These are phyloP conservation scores for Oncorhynchus keta DNA, from an alignment of 2,113 vertebrate genomes.

Conservation along the genomic window DNA sequence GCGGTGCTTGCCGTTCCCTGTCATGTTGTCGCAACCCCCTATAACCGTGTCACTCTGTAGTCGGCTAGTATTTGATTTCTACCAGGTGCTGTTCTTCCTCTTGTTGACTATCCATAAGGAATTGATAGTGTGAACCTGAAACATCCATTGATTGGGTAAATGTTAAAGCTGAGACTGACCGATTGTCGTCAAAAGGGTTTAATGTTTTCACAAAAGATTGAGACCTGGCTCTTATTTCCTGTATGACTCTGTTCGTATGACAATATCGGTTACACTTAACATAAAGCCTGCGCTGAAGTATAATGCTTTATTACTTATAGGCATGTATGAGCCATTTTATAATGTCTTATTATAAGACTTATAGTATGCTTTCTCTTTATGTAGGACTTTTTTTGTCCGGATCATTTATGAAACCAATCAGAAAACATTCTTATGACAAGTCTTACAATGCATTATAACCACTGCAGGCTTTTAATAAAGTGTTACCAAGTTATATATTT, in stretches of 20 bases:
- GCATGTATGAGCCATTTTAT: too few species aligned
- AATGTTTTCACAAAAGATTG: constrained; percentile 7
- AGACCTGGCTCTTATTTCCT: neutral
- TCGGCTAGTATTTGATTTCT: neutral
- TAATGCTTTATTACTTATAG: neutral
- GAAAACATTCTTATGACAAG: too few species aligned
- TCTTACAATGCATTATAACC: neutral
- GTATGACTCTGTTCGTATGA: constrained; percentile 16
- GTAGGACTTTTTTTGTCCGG: too few species aligned
- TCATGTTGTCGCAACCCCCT: neutral
- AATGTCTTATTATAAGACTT: too few species aligned
- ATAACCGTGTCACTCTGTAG: neutral
- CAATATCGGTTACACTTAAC: neutral
- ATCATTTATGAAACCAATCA: too few species aligned
- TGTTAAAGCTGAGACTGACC: constrained; percentile 8
- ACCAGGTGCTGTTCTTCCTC: neutral
- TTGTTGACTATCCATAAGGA: neutral
- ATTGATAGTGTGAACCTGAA: neutral
- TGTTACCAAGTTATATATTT: too few species aligned
- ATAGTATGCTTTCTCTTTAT: too few species aligned
- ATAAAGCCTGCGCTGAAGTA: neutral
- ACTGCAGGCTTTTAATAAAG: too few species aligned
- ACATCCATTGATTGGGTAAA: neutral
- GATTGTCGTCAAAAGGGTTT: constrained; percentile 9
- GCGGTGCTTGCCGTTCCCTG: neutral